Evolutionary conservation across 2,797 vertebrate genomes (phyloP).

Genomic region (Emys orbicularis): DNA sequence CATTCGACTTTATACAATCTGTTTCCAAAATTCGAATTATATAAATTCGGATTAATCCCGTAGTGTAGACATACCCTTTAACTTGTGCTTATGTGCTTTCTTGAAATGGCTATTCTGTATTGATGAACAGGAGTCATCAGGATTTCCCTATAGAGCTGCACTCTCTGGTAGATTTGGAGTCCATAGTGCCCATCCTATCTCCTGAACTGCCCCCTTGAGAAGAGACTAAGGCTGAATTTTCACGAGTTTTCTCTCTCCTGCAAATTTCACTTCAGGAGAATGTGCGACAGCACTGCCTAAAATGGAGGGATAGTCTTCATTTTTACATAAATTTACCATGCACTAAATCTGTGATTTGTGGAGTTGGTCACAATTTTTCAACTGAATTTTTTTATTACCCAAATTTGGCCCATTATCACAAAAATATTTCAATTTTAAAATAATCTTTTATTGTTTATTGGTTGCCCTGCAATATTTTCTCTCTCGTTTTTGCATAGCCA

Average conservation of each 20-base stretch:
- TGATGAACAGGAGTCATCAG: too few relatives aligned
- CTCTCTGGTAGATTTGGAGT: conserved; percentile 46
- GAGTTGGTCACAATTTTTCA: not conserved
- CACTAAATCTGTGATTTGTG: conserved; percentile 34
- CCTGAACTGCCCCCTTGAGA: not conserved
- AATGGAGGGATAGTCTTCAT: conserved; percentile 54
- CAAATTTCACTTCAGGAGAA: not conserved
- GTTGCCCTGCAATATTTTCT: not conserved
- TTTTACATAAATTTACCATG: conserved; percentile 49
- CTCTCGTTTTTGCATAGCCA: not conserved
- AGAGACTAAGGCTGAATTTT: not conserved
- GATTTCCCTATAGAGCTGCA: too few relatives aligned
- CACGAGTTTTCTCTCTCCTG: not conserved
- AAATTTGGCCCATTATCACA: not conserved
- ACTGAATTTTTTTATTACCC: not conserved
- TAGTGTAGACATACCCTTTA: too few relatives aligned
- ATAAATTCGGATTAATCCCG: too few relatives aligned
- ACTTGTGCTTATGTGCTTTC: too few relatives aligned
- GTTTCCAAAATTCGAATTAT: too few relatives aligned
- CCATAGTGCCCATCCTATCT: conserved; percentile 8
- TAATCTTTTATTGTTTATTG: not conserved
- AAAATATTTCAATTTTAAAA: not conserved
- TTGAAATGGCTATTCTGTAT: too few relatives aligned
- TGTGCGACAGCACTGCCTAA: conserved; percentile 12
- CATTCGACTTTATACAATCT: too few relatives aligned